Evolutionary conservation across 2,113 vertebrate genomes (phyloP).

Genomic region (Daubentonia madagascariensis): DNA sequence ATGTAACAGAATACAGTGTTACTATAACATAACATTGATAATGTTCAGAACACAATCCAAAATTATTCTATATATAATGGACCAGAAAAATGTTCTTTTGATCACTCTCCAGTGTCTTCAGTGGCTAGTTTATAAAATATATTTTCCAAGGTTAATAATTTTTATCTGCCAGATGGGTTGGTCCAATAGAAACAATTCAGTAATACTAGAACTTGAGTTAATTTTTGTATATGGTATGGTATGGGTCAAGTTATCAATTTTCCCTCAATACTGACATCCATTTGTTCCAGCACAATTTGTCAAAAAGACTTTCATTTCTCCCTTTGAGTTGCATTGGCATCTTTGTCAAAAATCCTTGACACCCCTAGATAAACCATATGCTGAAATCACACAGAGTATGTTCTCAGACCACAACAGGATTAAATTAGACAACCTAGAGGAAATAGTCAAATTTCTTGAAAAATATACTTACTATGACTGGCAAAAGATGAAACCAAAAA

Average conservation of each 20-base stretch:
- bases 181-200: neutral
- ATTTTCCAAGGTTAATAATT: neutral
- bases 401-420: neutral
- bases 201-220: neutral
- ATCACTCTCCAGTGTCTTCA: neutral
- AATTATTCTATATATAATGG: neutral
- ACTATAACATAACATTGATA: neutral
- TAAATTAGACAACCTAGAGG: neutral
- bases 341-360: neutral
- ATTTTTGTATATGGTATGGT: neutral
- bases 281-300: neutral
- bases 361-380: neutral
- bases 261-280: neutral
- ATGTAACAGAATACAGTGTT: neutral
- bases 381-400: neutral
- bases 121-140: neutral
- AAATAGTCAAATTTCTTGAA: neutral
- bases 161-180: neutral
- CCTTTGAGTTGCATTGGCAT: neutral
- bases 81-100: neutral
- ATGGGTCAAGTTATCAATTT: neutral
- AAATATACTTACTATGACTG: neutral
- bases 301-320: neutral
- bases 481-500: slow-evolving; percentile 1
- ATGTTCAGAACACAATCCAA: neutral